Conservation (phyloP, 2,113 vertebrate species). For the Nematolebias whitei region DNA sequence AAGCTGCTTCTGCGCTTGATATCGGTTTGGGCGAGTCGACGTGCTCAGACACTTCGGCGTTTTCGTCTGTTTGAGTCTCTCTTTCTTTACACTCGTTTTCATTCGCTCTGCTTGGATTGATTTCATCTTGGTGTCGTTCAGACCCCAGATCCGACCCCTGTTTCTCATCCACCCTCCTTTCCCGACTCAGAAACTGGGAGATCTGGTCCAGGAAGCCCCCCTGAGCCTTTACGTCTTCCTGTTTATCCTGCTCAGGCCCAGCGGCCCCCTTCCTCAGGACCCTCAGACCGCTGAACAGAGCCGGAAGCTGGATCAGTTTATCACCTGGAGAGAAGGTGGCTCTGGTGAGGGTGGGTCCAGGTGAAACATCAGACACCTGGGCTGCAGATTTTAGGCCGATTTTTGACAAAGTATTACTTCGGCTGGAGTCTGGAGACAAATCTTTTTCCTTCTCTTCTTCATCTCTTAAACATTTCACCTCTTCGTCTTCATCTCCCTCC, state of each 20-base stretch:
- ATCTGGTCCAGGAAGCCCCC: conserved; percentile 88
- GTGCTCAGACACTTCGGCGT: conserved; percentile 14
- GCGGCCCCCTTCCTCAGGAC: conserved; percentile 84
- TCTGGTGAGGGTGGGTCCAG: conserved; percentile 38
- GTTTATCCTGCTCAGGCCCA: conserved; percentile 73
- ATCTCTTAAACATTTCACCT: background rate
- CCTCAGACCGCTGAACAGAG: conserved; percentile 88
- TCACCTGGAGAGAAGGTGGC: conserved; percentile 69
- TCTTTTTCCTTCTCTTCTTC: conserved; percentile 14
- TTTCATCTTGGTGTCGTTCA: conserved; percentile 9
- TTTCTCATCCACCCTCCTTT: conserved; percentile 73
- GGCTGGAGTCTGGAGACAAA: background rate
- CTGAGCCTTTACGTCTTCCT: conserved; percentile 50
- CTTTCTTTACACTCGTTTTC: conserved; percentile 57
- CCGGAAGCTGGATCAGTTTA: conserved; percentile 84
- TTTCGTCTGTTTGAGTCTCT: conserved; percentile 25
- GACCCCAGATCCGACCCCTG: conserved; percentile 14
- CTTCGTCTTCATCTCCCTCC: conserved; percentile 4
- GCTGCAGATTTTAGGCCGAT: background rate
- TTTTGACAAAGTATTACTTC: background rate
- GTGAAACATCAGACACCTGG: conserved; percentile 9
- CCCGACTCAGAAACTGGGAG: conserved; percentile 85
- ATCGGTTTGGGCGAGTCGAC: conserved; percentile 27
- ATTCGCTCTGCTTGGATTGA: conserved; percentile 8
- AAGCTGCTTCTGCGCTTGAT: conserved; percentile 83